These are phyloP conservation scores for Lycaena phlaeas DNA, from an alignment of 2,888 invertebrate genomes.

Conservation along the genomic window DNA sequence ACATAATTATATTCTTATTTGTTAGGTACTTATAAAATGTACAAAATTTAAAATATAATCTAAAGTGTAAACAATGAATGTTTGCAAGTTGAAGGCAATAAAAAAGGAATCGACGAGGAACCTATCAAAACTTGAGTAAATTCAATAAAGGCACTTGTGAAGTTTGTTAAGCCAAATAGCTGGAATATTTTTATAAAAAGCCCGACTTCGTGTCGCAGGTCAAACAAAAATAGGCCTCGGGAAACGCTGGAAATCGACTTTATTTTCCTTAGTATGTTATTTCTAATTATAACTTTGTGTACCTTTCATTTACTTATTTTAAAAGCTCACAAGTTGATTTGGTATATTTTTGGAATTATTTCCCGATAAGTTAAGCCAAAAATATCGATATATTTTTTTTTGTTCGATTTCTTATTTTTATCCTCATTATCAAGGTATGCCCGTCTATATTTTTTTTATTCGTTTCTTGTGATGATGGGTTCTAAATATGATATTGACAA, in stretches of 20 bases:
- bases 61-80: not conserved
- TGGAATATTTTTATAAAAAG: constrained; percentile 60
- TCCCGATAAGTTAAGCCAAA: too few relatives aligned
- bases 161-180: constrained; percentile 66
- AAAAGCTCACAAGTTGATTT: too few relatives aligned
- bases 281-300: not conserved
- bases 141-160: constrained; percentile 70
- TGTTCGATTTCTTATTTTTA: too few relatives aligned
- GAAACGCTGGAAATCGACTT: constrained; percentile 39
- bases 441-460: too few relatives aligned
- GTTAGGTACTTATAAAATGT: too few relatives aligned
- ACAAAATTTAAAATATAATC: too few relatives aligned
- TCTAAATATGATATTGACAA: too few relatives aligned
- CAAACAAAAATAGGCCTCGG: constrained; percentile 42
- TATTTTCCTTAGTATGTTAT: constrained; percentile 13
- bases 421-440: too few relatives aligned
- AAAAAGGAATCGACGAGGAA: constrained; percentile 61
- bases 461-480: too few relatives aligned
- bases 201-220: constrained; percentile 59
- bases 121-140: constrained; percentile 72
- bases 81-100: constrained; percentile 34
- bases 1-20: too few relatives aligned
- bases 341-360: too few relatives aligned
- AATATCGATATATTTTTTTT: too few relatives aligned
- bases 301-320: not conserved